Base-by-base conservation (phyloP, 2,888 invertebrate genomes). In the Branchinecta sandiegonensis region DNA sequence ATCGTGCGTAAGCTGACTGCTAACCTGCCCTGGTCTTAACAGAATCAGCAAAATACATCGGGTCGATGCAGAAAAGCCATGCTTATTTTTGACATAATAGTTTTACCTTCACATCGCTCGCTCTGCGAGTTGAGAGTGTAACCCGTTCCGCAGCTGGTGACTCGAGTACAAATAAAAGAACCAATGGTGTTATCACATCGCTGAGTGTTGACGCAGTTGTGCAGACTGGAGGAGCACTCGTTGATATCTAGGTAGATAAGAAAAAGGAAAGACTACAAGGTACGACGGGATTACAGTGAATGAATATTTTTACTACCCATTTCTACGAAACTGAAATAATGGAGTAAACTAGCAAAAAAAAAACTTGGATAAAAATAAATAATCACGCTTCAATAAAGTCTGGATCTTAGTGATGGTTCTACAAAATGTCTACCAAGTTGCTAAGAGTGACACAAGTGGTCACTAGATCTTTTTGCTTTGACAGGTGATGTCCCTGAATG, bases 121-220 rank as follows among this genome's bases (percentile, higher is more conserved):
- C 88, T 88, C 23, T 86, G 85, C 7, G 89, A 88, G 74, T 96
- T 94, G 37, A 96, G 80, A 0, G 94, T 94, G 76, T 97, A 99
- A 0, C 97, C 97, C 0, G 97, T 97, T 1, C 97, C 97, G 77
- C 97, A 97, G 1, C 91, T 88, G 8, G 88, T 83, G 48, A 86
- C 86, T 66, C 94, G 81, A 50, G 91, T 86, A 77, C 95, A 95
- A 37, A 87, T 83, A 77, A 84, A 94, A 0, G 92, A 91, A 0
- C 95, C 93, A 12, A 90, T 83, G 0, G 90, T 90, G 75, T 93
- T 93, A 77, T 92, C 92, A 74, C 92, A 93, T n/a, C 92, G 81
- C 76, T 92, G 90, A 0, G 85, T 84, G 1, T 84, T 79, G 5
- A 84, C 77, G 73, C 93, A 93, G 72, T 84, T 82, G 76, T 91